phyloP scores from a whole-genome alignment of 2,888 invertebrate species.

The Piscicola geometra region DNA sequence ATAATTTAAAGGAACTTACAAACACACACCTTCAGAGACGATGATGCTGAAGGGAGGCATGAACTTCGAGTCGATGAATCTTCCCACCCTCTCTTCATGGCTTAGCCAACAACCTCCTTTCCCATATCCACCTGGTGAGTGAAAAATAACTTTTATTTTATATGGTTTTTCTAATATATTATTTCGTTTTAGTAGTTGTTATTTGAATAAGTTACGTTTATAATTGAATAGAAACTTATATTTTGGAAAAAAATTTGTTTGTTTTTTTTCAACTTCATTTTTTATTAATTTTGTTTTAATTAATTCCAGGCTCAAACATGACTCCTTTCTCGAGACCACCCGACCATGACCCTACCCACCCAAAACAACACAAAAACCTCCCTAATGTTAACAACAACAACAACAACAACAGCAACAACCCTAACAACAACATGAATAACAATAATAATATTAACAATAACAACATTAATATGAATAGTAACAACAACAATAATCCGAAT shows the following conservation, averaged over 20 bases:
- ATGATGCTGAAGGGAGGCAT: slow-evolving; percentile 27
- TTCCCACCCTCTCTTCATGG: slow-evolving; percentile 25
- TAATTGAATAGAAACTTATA: too few species aligned
- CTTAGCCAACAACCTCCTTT: slow-evolving; percentile 19
- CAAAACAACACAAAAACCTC: not conserved
- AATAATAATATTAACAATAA: not conserved
- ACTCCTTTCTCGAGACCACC: not conserved
- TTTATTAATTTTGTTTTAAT: not conserved
- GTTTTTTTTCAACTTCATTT: not conserved
- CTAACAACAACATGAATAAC: slow-evolving; percentile 2
- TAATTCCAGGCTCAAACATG: slow-evolving; percentile 3
- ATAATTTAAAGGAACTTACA: too few species aligned
- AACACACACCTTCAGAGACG: too few species aligned
- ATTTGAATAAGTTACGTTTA: too few species aligned
- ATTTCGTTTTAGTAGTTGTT: not conserved
- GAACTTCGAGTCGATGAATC: slow-evolving; percentile 18
- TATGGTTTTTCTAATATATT: not conserved
- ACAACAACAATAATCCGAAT: not conserved
- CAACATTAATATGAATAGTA: not conserved
- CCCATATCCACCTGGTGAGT: not conserved
- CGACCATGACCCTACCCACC: not conserved
- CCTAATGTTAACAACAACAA: not conserved
- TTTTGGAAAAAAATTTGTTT: not conserved
- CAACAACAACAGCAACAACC: not conserved
- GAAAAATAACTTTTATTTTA: not conserved